Conservation (phyloP, 1,140 invertebrate species). For the Lithobius niger region DNA sequence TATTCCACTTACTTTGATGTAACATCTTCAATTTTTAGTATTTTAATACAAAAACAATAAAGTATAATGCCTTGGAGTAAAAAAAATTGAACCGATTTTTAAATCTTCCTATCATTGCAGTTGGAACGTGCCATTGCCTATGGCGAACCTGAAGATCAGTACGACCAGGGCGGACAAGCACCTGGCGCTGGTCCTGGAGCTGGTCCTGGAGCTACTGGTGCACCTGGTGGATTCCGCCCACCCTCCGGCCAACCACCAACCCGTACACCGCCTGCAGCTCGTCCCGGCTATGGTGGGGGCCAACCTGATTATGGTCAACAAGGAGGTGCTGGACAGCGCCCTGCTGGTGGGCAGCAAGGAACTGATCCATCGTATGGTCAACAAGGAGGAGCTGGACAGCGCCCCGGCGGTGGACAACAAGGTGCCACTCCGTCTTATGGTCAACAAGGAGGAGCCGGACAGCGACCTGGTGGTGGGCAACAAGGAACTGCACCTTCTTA, state of each 20-base stretch:
- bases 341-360: not conserved
- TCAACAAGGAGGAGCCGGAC: not conserved
- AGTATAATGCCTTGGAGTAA: too few relatives aligned
- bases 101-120: too few relatives aligned
- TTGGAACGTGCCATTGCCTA: slow-evolving; percentile 1
- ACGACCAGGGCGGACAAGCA: not conserved
- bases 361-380: not conserved
- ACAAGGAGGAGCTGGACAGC: not conserved
- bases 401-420: not conserved
- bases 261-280: not conserved
- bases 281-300: not conserved
- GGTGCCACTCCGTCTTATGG: not conserved
- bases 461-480: not conserved
- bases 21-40: too few relatives aligned
- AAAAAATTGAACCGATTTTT: too few relatives aligned
- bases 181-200: not conserved
- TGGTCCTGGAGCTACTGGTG: not conserved
- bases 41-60: too few relatives aligned
- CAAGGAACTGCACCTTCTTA: too few relatives aligned
- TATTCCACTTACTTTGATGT: too few relatives aligned
- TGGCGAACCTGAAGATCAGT: slow-evolving; percentile 2
- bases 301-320: not conserved
- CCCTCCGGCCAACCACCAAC: not conserved
- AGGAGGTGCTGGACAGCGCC: not conserved
- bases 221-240: not conserved